Percentiles rank a stretch among this genome's conserved stretches.
Evolutionary conservation across 2,888 invertebrate genomes (phyloP).

Genomic region (Aphodius sticticus): DNA sequence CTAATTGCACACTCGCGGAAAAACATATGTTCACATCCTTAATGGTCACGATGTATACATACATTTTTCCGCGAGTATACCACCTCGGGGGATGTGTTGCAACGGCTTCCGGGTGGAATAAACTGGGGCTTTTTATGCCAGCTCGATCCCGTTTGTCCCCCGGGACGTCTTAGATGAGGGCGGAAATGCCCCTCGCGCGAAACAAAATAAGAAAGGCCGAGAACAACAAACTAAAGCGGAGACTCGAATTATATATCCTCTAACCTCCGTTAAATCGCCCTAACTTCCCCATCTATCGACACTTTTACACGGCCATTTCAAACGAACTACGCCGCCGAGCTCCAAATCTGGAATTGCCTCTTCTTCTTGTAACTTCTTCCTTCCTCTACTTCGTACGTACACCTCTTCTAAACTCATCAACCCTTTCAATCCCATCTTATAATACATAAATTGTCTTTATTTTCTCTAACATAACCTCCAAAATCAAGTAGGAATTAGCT

Average conservation of each 20-base stretch:
- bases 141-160: neutral
- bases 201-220: slow-evolving; percentile 4
- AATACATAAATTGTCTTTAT: neutral
- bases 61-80: too few relatives aligned
- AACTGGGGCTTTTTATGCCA: neutral
- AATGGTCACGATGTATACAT: too few relatives aligned
- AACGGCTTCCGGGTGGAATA: neutral
- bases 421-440: neutral
- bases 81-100: neutral
- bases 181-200: neutral
- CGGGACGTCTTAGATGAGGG: neutral
- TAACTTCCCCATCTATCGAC: slow-evolving; percentile 4
- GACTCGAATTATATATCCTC: slow-evolving; percentile 4
- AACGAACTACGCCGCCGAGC: neutral
- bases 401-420: neutral
- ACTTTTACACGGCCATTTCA: slow-evolving; percentile 4
- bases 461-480: neutral
- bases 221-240: slow-evolving; percentile 4
- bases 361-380: neutral
- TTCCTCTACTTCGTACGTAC: neutral
- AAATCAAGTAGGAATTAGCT: too few relatives aligned
- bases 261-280: neutral
- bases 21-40: neutral
- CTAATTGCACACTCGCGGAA: neutral
- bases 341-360: neutral